These are phyloP conservation scores for Vicugna pacos DNA, from an alignment of 2,113 vertebrate species.

Conservation along the genomic window DNA sequence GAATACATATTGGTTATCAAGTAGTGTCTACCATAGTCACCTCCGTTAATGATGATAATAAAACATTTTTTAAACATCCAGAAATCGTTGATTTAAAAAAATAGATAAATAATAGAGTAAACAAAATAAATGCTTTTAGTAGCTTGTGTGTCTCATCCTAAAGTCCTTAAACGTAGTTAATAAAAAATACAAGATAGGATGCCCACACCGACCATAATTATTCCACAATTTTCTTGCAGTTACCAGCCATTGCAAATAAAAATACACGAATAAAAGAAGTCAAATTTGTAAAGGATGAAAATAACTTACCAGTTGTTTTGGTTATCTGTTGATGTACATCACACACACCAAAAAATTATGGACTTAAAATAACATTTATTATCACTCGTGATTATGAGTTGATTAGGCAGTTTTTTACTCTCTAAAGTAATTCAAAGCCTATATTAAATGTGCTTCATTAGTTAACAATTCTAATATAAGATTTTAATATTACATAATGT, in stretches of 20 bases:
- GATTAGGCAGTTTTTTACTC: background rate
- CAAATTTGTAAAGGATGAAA: background rate
- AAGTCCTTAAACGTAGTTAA: background rate
- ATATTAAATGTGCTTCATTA: background rate
- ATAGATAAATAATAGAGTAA: background rate
- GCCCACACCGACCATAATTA: background rate
- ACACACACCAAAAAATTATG: background rate
- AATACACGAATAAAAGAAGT: background rate
- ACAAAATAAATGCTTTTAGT: background rate
- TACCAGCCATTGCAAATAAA: background rate
- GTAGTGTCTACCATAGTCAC: background rate
- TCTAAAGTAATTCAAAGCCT: constrained; percentile 15
- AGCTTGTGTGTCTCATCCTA: background rate
- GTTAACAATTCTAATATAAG: background rate
- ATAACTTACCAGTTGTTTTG: background rate
- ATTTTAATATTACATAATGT: constrained; percentile 6
- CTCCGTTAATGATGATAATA: background rate
- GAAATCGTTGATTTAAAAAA: background rate
- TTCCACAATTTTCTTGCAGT: background rate
- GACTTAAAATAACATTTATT: background rate
- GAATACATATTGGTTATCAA: background rate
- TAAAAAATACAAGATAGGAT: background rate
- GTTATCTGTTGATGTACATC: background rate
- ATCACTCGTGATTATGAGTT: background rate
- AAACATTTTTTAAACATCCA: background rate